phyloP scores from a whole-genome alignment of 2,888 invertebrate genomes.

The Drosophila prostipennis region DNA sequence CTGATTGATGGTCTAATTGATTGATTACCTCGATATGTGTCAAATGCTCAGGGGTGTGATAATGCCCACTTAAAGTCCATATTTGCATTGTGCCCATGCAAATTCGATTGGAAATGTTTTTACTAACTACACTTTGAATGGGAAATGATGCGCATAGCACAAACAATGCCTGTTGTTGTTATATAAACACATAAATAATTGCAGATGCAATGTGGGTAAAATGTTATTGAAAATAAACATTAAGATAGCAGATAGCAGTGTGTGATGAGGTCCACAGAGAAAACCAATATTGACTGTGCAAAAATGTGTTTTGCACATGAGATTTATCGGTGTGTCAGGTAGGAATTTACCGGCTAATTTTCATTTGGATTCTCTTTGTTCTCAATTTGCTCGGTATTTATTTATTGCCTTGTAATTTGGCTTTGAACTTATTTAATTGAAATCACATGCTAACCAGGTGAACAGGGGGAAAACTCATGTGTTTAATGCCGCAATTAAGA shows the following conservation, averaged over 20 bases:
- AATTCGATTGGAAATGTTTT: constrained; percentile 37
- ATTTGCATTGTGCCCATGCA: constrained; percentile 42
- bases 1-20: constrained; percentile 51
- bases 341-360: constrained; percentile 24
- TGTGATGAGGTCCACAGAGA: neutral
- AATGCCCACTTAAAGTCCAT: constrained; percentile 35
- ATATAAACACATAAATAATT: constrained; percentile 33
- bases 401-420: constrained; percentile 17
- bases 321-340: constrained; percentile 23
- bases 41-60: constrained; percentile 21
- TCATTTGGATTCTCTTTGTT: constrained; percentile 4
- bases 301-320: constrained; percentile 6
- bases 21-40: constrained; percentile 38
- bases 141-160: constrained; percentile 23
- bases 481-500: constrained; percentile 45
- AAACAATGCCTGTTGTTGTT: constrained; percentile 14
- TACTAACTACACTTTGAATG: constrained; percentile 11
- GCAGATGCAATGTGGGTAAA: constrained; percentile 14
- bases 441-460: constrained; percentile 19
- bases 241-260: constrained; percentile 1
- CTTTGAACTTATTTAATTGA: constrained; percentile 5
- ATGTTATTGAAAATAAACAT: constrained; percentile 32
- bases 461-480: neutral
- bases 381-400: neutral
- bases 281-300: constrained; percentile 22